These are phyloP conservation scores for Casuarius casuarius DNA, from an alignment of 2,113 vertebrate genomes.

Conservation along the genomic window DNA sequence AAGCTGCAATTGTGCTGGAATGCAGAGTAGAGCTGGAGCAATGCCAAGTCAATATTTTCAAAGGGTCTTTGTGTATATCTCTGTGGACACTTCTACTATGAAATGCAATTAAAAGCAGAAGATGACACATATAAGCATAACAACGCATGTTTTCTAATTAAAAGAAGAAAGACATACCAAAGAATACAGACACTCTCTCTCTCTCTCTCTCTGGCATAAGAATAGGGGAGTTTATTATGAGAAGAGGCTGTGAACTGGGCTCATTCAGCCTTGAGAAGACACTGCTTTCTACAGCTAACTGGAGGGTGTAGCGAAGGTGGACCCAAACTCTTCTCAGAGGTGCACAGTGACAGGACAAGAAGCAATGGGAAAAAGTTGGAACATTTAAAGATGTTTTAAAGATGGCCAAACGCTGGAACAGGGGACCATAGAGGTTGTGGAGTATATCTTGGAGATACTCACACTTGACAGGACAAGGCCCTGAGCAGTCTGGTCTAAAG, in stretches of 20 bases:
- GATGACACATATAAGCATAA: neutral
- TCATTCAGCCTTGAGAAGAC: neutral
- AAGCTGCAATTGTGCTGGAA: neutral
- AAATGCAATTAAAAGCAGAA: neutral
- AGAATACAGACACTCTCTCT: neutral
- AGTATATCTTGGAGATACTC: neutral
- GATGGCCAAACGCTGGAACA: neutral
- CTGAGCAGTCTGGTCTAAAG: neutral
- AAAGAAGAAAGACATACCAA: neutral
- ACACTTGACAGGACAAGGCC: neutral
- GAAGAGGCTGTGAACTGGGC: neutral
- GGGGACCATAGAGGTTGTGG: neutral
- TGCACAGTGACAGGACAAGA: fast-evolving
- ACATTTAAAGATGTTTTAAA: neutral
- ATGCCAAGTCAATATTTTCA: neutral
- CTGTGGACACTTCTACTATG: neutral
- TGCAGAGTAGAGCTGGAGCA: neutral
- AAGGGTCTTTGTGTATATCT: neutral
- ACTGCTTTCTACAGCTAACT: neutral
- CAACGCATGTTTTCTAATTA: neutral
- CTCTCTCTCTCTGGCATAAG: neutral
- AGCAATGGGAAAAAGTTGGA: neutral
- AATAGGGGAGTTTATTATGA: neutral
- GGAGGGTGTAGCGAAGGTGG: neutral
- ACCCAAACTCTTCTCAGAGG: neutral